Base-by-base conservation (phyloP, 2,113 vertebrate species). In the Bos indicus region DNA sequence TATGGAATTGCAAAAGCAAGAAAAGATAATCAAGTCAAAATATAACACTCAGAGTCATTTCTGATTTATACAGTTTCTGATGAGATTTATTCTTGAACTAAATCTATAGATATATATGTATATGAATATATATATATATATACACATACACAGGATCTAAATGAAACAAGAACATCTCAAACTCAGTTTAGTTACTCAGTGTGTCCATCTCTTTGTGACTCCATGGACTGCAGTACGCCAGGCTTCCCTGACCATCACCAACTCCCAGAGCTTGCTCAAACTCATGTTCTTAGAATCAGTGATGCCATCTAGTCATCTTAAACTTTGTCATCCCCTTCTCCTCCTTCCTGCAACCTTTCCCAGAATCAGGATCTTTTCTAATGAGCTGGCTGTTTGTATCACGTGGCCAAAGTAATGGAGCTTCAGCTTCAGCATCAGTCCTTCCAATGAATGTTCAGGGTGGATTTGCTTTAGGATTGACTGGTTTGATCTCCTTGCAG, bases 11-110 rank as follows among this genome's bases (percentile, higher is more conserved):
- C 23, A 95, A 94, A 95, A 48, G 16, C 25, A 95, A 87, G 46
- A 77, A 78, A 80, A 83, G 3, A 43, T 51, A 60, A 57, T 54
- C 12, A 95, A 15, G 21, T 59, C 36, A 95, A 77, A 96, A 88
- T 15, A 87, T 15, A 91, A 0, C 23, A 51, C 23, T 92, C 43
- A 71, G 33, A 88, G 14, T 83, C 13, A 36, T 36, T n/a, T 94
- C 52, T 80, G n/a, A 91, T 30, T 87, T 90, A 88, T 3, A 95
- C 5, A 88, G 7, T 40, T 94, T 95, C 86, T 84, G 62, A n/a
- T 81, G 9, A 12, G 25, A 81, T 90, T 83, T 64, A 9, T 30
- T 80, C 2, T 19, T 74, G 10, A 60, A 3, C 19, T 92, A 88
- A 64, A 60, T 90, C 7, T 30, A 36, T 40, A 52, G 40, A 40